Base-by-base conservation (phyloP, 64 coral and sea anemone species). In the Actinia equina region DNA sequence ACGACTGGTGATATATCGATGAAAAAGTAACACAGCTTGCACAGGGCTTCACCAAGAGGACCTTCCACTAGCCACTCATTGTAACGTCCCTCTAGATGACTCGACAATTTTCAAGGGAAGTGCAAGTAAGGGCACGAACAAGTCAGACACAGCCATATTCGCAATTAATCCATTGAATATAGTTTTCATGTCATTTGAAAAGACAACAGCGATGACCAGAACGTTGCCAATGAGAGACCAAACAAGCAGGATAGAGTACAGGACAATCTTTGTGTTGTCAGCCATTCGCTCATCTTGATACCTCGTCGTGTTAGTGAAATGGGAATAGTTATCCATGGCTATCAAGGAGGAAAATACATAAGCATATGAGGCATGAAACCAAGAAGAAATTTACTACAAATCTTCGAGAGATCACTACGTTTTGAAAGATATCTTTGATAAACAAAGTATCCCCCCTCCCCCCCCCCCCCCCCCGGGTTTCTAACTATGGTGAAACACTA, bases 111-210 rank as follows among this genome's bases (percentile, higher is more conserved):
- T 41, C 30, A 43, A 41, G 13, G 71, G 71, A 43, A 77, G n/a
- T 16, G 41, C 71, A 26, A 77, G 71, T 43, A 77, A 15, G 3
- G 71, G 71, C 9, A 77, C 27, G 16, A 79, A 79, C 9, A 44
- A 6, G 41, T 79, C 77, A 8, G 77, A 79, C 16, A 43, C 18
- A 79, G 77, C 77, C 77, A 79, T 79, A 22, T 79, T 79, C 77
- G 44, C n/a, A 26, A 79, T 46, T 41, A 79, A 44, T 9, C 18
- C 16, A 46, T 79, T 79, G 27, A 79, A 79, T 26, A 18, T 17
- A 41, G n/a, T 79, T 41, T 79, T 79, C 11, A 79, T 43, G 5
- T 41, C 19, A 41, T 6, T 79, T 18, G 41, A 46, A 1, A 10
- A 26, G 5, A 79, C 44, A 41, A 79, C 77, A 43, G 44, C 18